Conservation (phyloP, 2,888 invertebrate species). For the Strigamia transsilvanica region DNA sequence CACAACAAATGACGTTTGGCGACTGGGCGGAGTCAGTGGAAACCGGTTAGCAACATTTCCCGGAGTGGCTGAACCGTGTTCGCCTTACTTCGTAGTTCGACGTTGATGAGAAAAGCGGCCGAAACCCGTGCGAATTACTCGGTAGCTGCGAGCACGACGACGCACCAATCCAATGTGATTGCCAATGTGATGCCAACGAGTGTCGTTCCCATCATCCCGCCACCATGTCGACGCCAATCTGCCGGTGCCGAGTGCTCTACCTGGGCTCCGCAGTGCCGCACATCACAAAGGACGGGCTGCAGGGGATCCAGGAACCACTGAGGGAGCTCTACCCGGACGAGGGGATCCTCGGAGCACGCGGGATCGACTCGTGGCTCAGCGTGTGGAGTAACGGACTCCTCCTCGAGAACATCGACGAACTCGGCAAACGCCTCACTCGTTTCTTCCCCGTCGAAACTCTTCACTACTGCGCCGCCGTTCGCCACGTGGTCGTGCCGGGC, state of each 20-base stretch:
- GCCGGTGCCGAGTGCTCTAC: constrained; percentile 95
- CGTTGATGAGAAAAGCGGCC: neutral
- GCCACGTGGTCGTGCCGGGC: constrained; percentile 76
- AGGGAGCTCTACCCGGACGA: constrained; percentile 95
- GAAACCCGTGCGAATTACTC: neutral
- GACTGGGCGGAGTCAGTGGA: neutral
- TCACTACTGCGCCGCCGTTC: constrained; percentile 95
- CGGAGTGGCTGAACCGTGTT: neutral
- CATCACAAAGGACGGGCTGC: constrained; percentile 96
- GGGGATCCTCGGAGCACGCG: constrained; percentile 84
- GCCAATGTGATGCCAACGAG: neutral
- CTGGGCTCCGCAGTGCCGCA: constrained; percentile 96
- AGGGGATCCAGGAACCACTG: constrained; percentile 96
- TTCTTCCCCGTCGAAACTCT: constrained; percentile 95
- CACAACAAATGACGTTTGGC: neutral
- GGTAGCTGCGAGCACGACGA: neutral
- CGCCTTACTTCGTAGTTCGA: neutral
- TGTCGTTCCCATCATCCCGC: neutral
- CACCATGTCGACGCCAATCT: constrained; percentile 82
- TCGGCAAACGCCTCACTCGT: constrained; percentile 89
- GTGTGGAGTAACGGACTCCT: constrained; percentile 95
- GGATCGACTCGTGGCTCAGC: constrained; percentile 95
- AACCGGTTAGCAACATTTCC: constrained; percentile 32
- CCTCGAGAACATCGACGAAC: constrained; percentile 95
- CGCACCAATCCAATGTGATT: neutral